These are phyloP conservation scores for Poliocrania exsul DNA, from an alignment of 2,797 vertebrate species.

Conservation along the genomic window DNA sequence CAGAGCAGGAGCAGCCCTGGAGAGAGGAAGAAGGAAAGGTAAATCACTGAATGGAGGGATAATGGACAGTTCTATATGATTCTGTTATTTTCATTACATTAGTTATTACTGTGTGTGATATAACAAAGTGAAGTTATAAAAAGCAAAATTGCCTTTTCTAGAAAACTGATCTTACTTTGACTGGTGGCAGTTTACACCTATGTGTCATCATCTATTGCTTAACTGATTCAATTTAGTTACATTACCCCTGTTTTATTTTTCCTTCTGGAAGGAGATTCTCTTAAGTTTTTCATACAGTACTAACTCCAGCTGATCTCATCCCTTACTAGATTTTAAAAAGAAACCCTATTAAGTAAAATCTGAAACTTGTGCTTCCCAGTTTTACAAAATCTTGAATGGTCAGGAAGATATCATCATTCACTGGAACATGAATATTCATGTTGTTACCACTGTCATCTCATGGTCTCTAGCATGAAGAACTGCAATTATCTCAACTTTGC, in stretches of 20 bases:
- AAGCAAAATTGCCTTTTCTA: background rate
- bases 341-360: background rate
- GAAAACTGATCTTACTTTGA: background rate
- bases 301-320: background rate
- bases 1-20: background rate
- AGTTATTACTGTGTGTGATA: background rate
- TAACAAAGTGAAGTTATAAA: background rate
- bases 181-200: background rate
- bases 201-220: background rate
- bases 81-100: background rate
- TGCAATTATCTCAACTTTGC: background rate
- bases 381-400: background rate
- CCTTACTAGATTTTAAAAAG: background rate
- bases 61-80: background rate
- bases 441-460: background rate
- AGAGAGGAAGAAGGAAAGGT: background rate
- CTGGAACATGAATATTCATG: background rate
- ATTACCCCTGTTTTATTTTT: background rate
- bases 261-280: background rate
- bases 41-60: background rate
- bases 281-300: background rate
- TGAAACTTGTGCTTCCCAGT: background rate
- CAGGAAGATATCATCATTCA: background rate
- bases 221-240: background rate
- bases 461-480: background rate